A percentile compares a stretch with the other conserved stretches of the same genome.
Evolutionary conservation across 2,888 invertebrate genomes (phyloP).

Genomic region (Lasioglossum marginatum): DNA sequence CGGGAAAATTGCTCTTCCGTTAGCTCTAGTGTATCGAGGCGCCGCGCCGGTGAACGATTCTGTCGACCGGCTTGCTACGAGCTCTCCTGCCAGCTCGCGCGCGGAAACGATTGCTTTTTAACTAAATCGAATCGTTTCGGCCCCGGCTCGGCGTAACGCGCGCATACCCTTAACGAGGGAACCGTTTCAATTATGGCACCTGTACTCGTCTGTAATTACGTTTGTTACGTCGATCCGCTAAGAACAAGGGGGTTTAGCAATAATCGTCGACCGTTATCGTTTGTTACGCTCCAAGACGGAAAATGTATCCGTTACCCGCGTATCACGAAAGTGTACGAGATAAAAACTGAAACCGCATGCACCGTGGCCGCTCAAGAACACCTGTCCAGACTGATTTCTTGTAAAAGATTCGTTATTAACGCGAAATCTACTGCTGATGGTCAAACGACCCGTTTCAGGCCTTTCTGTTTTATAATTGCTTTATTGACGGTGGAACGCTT

Average conservation of each 20-base stretch:
- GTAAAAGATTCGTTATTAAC: background rate
- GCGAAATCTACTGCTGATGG: no score
- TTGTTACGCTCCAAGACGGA: slow-evolving; percentile 79
- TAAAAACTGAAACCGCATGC: slow-evolving; percentile 33
- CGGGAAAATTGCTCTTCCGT: slow-evolving; percentile 69
- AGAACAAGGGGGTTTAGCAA: slow-evolving; percentile 20
- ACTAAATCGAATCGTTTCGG: slow-evolving; percentile 49
- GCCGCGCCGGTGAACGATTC: slow-evolving; percentile 35
- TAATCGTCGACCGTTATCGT: slow-evolving; percentile 72
- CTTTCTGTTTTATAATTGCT: background rate
- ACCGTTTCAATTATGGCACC: slow-evolving; percentile 36
- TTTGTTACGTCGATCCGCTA: slow-evolving; percentile 30
- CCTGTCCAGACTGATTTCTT: background rate
- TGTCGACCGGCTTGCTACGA: slow-evolving; percentile 1
- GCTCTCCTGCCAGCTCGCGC: background rate
- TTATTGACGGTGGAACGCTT: background rate
- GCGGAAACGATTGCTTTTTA: slow-evolving; percentile 39
- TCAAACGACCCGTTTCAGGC: background rate
- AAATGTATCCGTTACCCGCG: slow-evolving; percentile 71
- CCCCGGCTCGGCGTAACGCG: background rate
- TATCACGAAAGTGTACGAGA: slow-evolving; percentile 52
- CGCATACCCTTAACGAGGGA: slow-evolving; percentile 36
- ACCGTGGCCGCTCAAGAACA: background rate
- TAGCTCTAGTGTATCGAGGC: slow-evolving; percentile 56
- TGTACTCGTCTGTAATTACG: slow-evolving; percentile 40